phyloP scores from a whole-genome alignment of 2,888 invertebrate species.

The Ctenicera cuprea region DNA sequence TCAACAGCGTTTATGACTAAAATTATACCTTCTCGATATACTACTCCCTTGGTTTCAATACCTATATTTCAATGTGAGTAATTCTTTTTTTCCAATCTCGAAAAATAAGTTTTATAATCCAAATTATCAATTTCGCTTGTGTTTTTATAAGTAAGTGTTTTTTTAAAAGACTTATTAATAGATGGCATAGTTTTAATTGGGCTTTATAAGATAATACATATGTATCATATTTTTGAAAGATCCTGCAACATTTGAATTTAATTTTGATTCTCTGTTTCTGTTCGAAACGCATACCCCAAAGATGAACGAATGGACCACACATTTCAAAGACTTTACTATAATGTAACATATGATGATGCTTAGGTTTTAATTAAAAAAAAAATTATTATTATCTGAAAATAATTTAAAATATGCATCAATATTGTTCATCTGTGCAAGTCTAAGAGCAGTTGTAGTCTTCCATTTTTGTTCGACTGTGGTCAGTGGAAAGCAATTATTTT shows the following conservation, averaged over 20 bases:
- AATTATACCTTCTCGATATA: background rate
- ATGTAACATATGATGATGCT: conserved; percentile 51
- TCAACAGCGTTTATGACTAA: background rate
- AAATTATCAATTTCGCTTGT: background rate
- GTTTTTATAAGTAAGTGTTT: background rate
- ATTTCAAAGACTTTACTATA: conserved; percentile 45
- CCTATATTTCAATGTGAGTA: background rate
- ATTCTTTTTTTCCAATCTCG: background rate
- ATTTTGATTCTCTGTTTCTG: conserved; percentile 20
- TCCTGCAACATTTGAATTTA: conserved; percentile 6
- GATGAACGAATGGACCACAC: conserved; percentile 40
- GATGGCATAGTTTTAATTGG: conserved; percentile 17
- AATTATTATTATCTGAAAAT: too few species aligned
- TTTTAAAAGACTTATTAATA: background rate
- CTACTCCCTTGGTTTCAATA: too few species aligned
- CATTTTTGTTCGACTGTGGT: too few species aligned
- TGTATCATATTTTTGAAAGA: conserved; percentile 27
- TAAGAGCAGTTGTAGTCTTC: too few species aligned
- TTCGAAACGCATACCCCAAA: conserved; percentile 11
- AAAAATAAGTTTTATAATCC: background rate
- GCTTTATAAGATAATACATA: conserved; percentile 12
- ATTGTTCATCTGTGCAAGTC: too few species aligned
- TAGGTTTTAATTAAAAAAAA: conserved; percentile 34
- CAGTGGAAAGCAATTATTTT: too few species aligned
- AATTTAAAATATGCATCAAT: too few species aligned